Evolutionary conservation across 1,140 invertebrate species (phyloP).

Genomic region (Acromyrmex charruanus): DNA sequence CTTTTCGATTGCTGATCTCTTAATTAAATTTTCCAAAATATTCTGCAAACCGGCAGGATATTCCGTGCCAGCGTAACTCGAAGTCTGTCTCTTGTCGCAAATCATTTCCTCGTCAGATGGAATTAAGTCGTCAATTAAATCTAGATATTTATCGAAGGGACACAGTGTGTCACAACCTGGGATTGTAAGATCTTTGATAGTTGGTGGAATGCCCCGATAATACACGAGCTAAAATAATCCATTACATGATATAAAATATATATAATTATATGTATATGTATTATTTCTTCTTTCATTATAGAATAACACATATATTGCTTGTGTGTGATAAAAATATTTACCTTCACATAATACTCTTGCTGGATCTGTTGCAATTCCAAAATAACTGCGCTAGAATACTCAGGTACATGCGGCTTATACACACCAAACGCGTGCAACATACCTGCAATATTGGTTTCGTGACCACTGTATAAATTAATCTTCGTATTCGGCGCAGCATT

Average conservation of each 20-base stretch:
- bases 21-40: conserved; percentile 41
- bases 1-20: not conserved
- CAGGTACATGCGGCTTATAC: conserved; percentile 88
- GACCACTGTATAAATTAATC: conserved; percentile 88
- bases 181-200: conserved; percentile 85
- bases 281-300: not conserved
- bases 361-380: conserved; percentile 77
- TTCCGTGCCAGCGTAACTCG: not conserved
- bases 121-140: conserved; percentile 63
- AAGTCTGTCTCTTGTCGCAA: conserved; percentile 63
- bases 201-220: conserved; percentile 87
- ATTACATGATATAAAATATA: not conserved
- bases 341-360: conserved; percentile 86
- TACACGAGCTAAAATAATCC: conserved; percentile 73
- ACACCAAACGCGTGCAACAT: conserved; percentile 89
- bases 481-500: conserved; percentile 82
- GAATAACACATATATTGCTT: not conserved
- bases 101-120: conserved; percentile 71
- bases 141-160: conserved; percentile 83
- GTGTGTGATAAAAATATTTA: conserved; percentile 69
- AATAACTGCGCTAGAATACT: conserved; percentile 86
- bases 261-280: not conserved
- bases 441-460: conserved; percentile 91
- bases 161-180: conserved; percentile 88
- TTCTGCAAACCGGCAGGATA: conserved; percentile 21